A percentile compares a stretch with the other conserved stretches of the same genome.
These are phyloP conservation scores for Phoeniculus purpureus DNA, from an alignment of 2,797 vertebrate genomes.

Conservation along the genomic window DNA sequence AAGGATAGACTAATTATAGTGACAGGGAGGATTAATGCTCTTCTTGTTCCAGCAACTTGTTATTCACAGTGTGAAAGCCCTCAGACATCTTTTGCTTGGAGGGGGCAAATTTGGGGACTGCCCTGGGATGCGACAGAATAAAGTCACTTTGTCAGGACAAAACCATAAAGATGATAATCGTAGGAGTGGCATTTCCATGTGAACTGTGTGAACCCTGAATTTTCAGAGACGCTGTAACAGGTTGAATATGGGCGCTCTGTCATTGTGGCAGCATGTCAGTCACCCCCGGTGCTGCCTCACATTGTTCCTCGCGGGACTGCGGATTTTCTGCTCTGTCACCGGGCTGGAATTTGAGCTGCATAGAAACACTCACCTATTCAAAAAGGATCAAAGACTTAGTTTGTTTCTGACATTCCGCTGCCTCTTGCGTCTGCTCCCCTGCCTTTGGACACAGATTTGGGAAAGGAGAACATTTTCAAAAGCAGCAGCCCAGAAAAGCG, in stretches of 20 bases:
- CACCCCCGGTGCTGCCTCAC: not conserved
- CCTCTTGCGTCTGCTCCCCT: not conserved
- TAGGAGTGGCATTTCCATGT: conserved; percentile 14
- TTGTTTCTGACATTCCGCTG: conserved; percentile 8
- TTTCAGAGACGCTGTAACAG: not conserved
- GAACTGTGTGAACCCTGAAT: conserved; percentile 38
- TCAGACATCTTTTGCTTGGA: conserved; percentile 50
- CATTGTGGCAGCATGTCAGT: not conserved
- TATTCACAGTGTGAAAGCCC: conserved; percentile 59
- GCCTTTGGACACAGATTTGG: not conserved
- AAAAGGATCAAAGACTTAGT: not conserved
- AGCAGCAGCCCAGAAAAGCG: not conserved
- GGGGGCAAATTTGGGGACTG: conserved; percentile 26
- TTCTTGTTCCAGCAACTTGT: conserved; percentile 62
- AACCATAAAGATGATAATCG: conserved; percentile 32
- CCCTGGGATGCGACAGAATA: conserved; percentile 27
- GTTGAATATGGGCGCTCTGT: not conserved
- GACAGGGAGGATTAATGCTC: conserved; percentile 60
- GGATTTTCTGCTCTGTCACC: conserved; percentile 18
- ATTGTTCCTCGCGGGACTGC: not conserved
- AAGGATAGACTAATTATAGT: conserved; percentile 65
- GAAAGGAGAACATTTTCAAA: not conserved
- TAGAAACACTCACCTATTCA: not conserved
- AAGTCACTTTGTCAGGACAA: conserved; percentile 65
- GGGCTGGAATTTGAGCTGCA: not conserved